Evolutionary conservation across 2,113 vertebrate species (phyloP).

Genomic region (Apeltes quadracus): DNA sequence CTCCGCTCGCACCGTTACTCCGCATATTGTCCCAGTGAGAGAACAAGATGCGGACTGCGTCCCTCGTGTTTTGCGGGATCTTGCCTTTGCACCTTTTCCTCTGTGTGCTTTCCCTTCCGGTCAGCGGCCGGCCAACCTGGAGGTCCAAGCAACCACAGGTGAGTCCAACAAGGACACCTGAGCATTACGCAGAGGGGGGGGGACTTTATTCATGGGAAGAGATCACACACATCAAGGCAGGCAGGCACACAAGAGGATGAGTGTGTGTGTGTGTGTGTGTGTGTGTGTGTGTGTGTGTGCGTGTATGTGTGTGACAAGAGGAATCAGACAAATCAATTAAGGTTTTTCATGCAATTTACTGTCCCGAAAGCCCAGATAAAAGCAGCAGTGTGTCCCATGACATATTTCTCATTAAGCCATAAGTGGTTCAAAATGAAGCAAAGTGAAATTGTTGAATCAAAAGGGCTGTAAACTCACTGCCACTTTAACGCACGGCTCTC

Average conservation of each 20-base stretch:
- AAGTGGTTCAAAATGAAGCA: not conserved
- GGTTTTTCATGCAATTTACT: not conserved
- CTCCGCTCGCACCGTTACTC: not conserved
- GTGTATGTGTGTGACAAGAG: not conserved
- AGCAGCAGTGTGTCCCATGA: not conserved
- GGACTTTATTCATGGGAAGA: not conserved
- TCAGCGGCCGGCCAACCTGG: slow-evolving; percentile 15
- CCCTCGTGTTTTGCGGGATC: slow-evolving; percentile 37
- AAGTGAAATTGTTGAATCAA: not conserved
- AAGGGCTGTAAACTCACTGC: not conserved
- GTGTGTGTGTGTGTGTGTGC: not conserved
- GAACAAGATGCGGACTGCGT: slow-evolving; percentile 26
- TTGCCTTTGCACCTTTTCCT: slow-evolving; percentile 50
- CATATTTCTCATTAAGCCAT: not conserved
- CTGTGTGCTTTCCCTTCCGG: slow-evolving; percentile 31
- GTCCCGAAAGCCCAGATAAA: not conserved
- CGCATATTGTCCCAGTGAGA: not conserved
- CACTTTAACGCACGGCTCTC: not conserved
- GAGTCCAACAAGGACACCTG: slow-evolving; percentile 10
- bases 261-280: not conserved
- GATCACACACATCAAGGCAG: not conserved
- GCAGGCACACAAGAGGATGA: not conserved
- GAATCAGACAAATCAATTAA: not conserved
- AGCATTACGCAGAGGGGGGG: not conserved
- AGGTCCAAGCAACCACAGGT: slow-evolving; percentile 44